These are phyloP conservation scores for Trimorus sp. DNA, from an alignment of 2,888 invertebrate genomes.

Conservation along the genomic window DNA sequence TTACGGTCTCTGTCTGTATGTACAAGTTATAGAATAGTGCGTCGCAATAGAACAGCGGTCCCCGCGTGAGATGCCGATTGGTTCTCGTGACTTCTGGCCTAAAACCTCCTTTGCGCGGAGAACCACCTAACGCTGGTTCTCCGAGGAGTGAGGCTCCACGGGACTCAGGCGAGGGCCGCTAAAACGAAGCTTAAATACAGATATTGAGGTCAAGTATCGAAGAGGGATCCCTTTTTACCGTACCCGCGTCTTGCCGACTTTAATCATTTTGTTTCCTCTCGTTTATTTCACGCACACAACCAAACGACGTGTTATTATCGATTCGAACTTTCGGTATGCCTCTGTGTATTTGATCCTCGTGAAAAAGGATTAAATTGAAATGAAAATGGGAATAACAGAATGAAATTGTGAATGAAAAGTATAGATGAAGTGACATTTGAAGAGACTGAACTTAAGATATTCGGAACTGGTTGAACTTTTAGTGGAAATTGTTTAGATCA, in stretches of 20 bases:
- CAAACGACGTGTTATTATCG: constrained; percentile 64
- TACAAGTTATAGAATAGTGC: constrained; percentile 80
- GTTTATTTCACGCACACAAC: constrained; percentile 69
- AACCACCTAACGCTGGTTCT: background rate
- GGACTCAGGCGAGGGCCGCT: constrained; percentile 70
- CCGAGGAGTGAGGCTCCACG: constrained; percentile 32
- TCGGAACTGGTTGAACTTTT: no score
- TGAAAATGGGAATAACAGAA: no score
- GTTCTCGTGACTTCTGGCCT: no score
- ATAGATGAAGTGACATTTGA: no score
- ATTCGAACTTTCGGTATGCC: no score
- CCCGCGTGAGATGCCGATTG: constrained; percentile 63
- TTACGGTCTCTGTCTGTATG: constrained; percentile 76
- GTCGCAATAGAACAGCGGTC: constrained; percentile 74
- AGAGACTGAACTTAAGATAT: no score
- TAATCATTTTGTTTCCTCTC: constrained; percentile 53
- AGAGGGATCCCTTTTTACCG: constrained; percentile 60
- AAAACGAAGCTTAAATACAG: constrained; percentile 77
- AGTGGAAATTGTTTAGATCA: no score
- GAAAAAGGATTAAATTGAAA: no score
- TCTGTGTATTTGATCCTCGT: no score
- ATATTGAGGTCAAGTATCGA: constrained; percentile 71
- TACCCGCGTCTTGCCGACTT: constrained; percentile 64
- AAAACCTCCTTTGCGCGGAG: background rate
- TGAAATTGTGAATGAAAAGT: no score